Evolutionary conservation across 1,140 invertebrate genomes (phyloP), one percentile per base, ranked within the genome.

Genomic region (Sycophaga agraensis): DNA sequence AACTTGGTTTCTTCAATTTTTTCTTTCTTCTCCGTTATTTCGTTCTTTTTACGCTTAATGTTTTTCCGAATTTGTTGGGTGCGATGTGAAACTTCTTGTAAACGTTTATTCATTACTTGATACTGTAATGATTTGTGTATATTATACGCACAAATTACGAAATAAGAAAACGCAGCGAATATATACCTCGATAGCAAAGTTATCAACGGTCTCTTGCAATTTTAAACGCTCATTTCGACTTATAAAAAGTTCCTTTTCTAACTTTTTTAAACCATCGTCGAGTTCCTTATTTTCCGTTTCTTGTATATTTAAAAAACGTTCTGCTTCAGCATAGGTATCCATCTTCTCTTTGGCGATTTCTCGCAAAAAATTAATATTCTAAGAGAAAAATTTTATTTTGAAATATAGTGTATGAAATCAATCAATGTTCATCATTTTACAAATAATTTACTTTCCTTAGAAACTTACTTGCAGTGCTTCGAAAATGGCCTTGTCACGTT

Each of bases 401-500:
- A 9, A 42, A 5, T 42, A 8, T 17, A 6, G 4, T 31, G 8
- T 21, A 34, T 8, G 7, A 49, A 50, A 16, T n/a, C n/a, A n/a
- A n/a, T n/a, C n/a, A n/a, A n/a, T n/a, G n/a, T n/a, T n/a, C n/a
- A n/a, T n/a, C n/a, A n/a, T n/a, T n/a, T n/a, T n/a, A n/a, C n/a
- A n/a, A n/a, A n/a, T n/a, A n/a, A n/a, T 0, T 50, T 1, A 26
- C 1, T 37, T 21, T 34, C n/a, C 28, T 31, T 59, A 64, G 1
- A 35, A 34, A 58, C 43, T 55, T 65, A 77, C 73, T 58, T 68
- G 66, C 0, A 72, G 55, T 7, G 50, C 68, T n/a, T 68, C 51
- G 46, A 75, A 65, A 40, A 78, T 76, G 12, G 71, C 67, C 31
- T 73, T 62, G 34, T 82, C 76, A 26, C 73, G 69, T 50, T 79